phyloP scores from a whole-genome alignment of 2,113 vertebrate genomes.

The Passer montanus region DNA sequence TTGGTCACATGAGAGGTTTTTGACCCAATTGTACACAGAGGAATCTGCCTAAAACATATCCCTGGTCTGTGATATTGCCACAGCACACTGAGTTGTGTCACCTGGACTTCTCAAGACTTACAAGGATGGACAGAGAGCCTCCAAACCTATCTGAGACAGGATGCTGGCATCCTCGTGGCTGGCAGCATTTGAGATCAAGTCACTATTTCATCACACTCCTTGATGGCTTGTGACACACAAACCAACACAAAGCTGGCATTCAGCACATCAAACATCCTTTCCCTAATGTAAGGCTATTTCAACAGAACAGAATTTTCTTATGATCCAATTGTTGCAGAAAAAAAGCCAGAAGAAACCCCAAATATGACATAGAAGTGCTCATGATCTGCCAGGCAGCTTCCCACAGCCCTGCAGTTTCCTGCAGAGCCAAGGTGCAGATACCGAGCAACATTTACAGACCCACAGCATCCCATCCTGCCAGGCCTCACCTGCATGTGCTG shows the following conservation, averaged over 20 bases:
- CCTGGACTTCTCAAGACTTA: neutral
- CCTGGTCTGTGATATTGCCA: neutral
- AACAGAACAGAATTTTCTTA: neutral
- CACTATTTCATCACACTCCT: neutral
- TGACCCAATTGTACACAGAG: neutral
- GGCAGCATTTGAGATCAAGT: neutral
- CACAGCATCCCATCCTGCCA: neutral
- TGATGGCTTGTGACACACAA: neutral
- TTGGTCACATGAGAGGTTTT: neutral
- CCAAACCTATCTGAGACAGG: neutral
- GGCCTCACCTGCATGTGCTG: neutral
- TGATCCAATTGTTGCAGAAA: neutral
- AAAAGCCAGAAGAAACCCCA: neutral
- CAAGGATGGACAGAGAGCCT: neutral
- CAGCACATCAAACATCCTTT: neutral
- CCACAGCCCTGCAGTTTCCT: neutral
- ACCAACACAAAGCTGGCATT: neutral
- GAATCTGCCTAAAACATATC: neutral
- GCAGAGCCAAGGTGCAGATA: neutral
- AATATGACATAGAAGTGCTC: neutral
- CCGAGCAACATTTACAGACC: neutral
- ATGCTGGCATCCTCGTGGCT: neutral
- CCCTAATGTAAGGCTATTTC: neutral
- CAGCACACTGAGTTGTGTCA: neutral
- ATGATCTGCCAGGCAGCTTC: neutral